phyloP scores from a whole-genome alignment of 2,888 invertebrate genomes.

The Pollenia labialis region DNA sequence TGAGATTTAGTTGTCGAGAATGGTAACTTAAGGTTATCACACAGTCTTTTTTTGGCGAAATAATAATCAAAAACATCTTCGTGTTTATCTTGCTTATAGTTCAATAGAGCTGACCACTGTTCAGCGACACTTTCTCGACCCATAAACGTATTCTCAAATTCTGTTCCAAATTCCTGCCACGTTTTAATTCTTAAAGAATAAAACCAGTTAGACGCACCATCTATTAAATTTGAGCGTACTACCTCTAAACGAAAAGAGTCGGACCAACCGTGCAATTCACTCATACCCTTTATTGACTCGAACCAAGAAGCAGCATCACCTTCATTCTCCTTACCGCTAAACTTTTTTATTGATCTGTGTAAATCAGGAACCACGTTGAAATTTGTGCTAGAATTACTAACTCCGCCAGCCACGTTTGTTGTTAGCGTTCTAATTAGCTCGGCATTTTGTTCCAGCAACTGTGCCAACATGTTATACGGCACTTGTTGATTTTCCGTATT shows the following conservation, averaged over 20 bases:
- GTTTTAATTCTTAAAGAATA: background rate
- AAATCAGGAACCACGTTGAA: slow-evolving; percentile 28
- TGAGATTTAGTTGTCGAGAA: slow-evolving; percentile 16
- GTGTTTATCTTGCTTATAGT: slow-evolving; percentile 37
- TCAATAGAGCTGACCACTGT: slow-evolving; percentile 33
- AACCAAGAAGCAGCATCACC: slow-evolving; percentile 1
- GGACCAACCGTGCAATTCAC: too few species aligned
- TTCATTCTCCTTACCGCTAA: background rate
- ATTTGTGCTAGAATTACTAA: background rate
- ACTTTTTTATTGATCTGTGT: slow-evolving; percentile 11
- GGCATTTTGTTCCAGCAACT: background rate
- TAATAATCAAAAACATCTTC: slow-evolving; percentile 49
- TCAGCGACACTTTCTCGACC: slow-evolving; percentile 8
- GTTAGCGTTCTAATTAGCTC: background rate
- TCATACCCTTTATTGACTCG: too few species aligned
- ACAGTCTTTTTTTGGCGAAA: slow-evolving; percentile 39
- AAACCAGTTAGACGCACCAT: too few species aligned
- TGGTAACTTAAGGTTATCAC: slow-evolving; percentile 26
- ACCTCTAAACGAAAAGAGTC: slow-evolving; percentile 35
- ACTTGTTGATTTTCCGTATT: too few species aligned
- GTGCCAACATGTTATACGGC: background rate
- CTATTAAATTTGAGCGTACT: slow-evolving; percentile 29
- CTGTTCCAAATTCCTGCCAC: slow-evolving; percentile 17
- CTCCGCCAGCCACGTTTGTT: background rate
- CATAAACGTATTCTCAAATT: slow-evolving; percentile 15